Evolutionary conservation across 1,140 invertebrate species (phyloP).

Genomic region (Drosophila dunni): DNA sequence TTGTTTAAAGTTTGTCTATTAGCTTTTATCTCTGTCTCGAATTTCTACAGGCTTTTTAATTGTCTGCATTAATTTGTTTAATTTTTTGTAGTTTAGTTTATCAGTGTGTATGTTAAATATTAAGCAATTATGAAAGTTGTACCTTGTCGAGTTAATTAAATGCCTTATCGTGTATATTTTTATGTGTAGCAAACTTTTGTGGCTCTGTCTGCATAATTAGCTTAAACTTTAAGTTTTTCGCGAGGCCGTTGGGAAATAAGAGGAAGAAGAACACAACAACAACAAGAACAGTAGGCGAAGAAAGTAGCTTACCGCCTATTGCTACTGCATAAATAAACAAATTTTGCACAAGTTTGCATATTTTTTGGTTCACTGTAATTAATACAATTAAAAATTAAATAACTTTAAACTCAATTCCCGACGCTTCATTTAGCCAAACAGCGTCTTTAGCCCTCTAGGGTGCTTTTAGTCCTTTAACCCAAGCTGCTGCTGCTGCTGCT

Average conservation of each 20-base stretch:
- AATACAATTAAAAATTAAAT: slow-evolving; percentile 80
- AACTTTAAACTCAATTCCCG: slow-evolving; percentile 70
- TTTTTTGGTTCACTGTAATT: slow-evolving; percentile 61
- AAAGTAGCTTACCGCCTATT: slow-evolving; percentile 31
- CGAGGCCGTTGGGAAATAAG: slow-evolving; percentile 45
- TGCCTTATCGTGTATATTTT: slow-evolving; percentile 49
- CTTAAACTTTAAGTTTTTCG: slow-evolving; percentile 52
- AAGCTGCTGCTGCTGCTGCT: not conserved
- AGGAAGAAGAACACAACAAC: slow-evolving; percentile 1
- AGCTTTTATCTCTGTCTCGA: slow-evolving; percentile 1
- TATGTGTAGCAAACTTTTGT: slow-evolving; percentile 36
- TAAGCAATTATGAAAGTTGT: slow-evolving; percentile 44
- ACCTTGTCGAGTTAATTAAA: slow-evolving; percentile 34
- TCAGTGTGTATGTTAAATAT: slow-evolving; percentile 19
- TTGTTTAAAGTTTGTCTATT: not conserved
- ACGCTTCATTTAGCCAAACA: slow-evolving; percentile 45
- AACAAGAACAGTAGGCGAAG: slow-evolving; percentile 5
- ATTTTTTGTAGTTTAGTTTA: slow-evolving; percentile 5
- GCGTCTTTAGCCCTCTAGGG: slow-evolving; percentile 11
- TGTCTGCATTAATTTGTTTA: slow-evolving; percentile 1
- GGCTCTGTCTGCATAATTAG: slow-evolving; percentile 53
- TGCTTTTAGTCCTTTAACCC: slow-evolving; percentile 19
- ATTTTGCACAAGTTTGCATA: slow-evolving; percentile 48
- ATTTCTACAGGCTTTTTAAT: not conserved
- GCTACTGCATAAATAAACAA: slow-evolving; percentile 76